These are phyloP conservation scores for Aleiodes leptofemur DNA, from an alignment of 2,888 invertebrate species.

Conservation along the genomic window DNA sequence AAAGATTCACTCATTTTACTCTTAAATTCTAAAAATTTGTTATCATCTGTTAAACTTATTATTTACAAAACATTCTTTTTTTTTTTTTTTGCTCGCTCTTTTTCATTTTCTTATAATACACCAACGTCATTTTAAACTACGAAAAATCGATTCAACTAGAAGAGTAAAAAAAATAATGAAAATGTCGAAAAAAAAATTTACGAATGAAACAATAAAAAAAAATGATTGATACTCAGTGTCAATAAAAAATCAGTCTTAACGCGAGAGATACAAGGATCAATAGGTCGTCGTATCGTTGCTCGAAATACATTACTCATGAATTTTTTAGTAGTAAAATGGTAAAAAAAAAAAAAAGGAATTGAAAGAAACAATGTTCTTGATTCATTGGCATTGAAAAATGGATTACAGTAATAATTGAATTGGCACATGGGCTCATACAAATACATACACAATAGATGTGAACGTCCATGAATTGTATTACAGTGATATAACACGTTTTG, in stretches of 20 bases:
- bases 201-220: constrained; percentile 46
- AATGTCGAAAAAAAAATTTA: constrained; percentile 16
- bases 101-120: constrained; percentile 44
- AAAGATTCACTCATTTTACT: constrained; percentile 9
- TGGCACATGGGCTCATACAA: constrained; percentile 19
- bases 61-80: constrained; percentile 61
- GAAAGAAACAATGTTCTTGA: constrained; percentile 5
- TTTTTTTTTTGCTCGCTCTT: constrained; percentile 27
- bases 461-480: constrained; percentile 3
- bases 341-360: neutral
- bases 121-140: constrained; percentile 50
- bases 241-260: constrained; percentile 71
- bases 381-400: constrained; percentile 1
- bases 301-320: constrained; percentile 48
- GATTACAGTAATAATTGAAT: constrained; percentile 9
- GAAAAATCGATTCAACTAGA: constrained; percentile 45
- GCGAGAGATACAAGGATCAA: constrained; percentile 60
- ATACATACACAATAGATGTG: constrained; percentile 10
- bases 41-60: constrained; percentile 52
- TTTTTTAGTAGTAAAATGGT: constrained; percentile 13
- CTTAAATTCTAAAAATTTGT: constrained; percentile 13
- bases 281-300: constrained; percentile 63
- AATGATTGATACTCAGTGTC: constrained; percentile 38
- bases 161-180: constrained; percentile 1
- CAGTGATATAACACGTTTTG: constrained; percentile 26